Evolutionary conservation across 2,888 invertebrate species (phyloP), one percentile per base, ranked within the genome.

Genomic region (Microplitis manilae): DNA sequence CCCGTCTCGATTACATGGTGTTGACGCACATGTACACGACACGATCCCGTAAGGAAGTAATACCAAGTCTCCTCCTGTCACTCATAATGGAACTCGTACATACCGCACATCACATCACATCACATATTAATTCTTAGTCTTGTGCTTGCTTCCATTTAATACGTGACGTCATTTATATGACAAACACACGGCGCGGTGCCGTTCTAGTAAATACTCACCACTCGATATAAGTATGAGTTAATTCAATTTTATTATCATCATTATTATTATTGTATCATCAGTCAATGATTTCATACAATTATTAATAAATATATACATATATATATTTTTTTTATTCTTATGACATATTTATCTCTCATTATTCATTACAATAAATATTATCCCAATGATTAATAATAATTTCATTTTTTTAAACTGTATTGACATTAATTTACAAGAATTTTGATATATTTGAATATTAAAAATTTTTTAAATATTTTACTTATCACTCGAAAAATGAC

Each of bases 41-140:
- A 20, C 62, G 20, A 62, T 62, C 62, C 15, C 20, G 62, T 62
- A 62, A 62, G 62, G 62, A 62, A 62, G 62, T 62, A 62, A 62
- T 62, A 62, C 13, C 7, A 15, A 62, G 15, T 62, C 15, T 17
- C 62, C 20, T 20, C 20, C 5, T 6, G 62, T 17, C 6, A 62
- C 15, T 62, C n/a, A 62, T 62, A 62, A 20, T 20, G 17, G 7
- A 20, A 62, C 20, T 17, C 9, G 20, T 0, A 62, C 62, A 17
- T 62, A 50, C 50, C 50, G 8, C 13, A 50, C 50, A 13, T 50
- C 13, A 50, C 50, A 50, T 50, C 50, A 50, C 13, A 50, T 50
- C 50, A 50, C 50, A 50, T 50, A 50, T 9, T 50, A 50, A 50
- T 50, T 50, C 50, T 50, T 50, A 50, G 50, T 50, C 50, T 50